Conservation (phyloP, 2,797 vertebrate genomes). For the Huso huso region DNA sequence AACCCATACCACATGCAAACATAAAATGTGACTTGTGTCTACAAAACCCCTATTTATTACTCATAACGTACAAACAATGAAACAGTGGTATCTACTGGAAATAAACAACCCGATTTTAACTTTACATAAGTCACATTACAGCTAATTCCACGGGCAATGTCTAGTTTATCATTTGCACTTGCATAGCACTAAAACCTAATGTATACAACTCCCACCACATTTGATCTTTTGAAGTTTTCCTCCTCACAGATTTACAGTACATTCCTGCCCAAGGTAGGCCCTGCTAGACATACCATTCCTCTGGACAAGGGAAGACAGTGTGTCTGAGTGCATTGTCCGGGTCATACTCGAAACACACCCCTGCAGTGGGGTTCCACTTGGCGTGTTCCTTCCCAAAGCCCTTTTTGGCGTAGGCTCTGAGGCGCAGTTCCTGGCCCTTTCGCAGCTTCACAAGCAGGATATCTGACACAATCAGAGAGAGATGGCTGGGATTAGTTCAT, state of each 20-base stretch:
- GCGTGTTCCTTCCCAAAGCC: constrained; percentile 96
- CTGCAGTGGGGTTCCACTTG: constrained; percentile 97
- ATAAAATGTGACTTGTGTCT: no score
- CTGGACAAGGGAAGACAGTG: constrained; percentile 88
- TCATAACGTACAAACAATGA: no score
- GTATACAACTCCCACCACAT: no score
- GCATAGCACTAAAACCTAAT: no score
- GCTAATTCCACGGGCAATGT: no score
- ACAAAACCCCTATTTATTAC: no score
- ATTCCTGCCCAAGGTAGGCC: background rate
- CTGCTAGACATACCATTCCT: constrained; percentile 75
- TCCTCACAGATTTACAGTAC: no score
- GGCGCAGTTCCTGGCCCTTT: constrained; percentile 90
- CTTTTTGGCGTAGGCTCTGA: constrained; percentile 91
- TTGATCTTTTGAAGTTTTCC: background rate
- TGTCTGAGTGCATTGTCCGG: constrained; percentile 91
- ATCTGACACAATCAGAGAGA: constrained; percentile 48
- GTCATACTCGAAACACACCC: constrained; percentile 93
- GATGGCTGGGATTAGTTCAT: background rate
- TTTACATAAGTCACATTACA: no score
- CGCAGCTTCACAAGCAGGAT: constrained; percentile 93
- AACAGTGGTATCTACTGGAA: no score
- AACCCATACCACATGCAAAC: no score
- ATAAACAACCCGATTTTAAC: no score
- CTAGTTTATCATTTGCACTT: no score